Conservation (phyloP, 2,888 invertebrate genomes). For the Auanema sp. region DNA sequence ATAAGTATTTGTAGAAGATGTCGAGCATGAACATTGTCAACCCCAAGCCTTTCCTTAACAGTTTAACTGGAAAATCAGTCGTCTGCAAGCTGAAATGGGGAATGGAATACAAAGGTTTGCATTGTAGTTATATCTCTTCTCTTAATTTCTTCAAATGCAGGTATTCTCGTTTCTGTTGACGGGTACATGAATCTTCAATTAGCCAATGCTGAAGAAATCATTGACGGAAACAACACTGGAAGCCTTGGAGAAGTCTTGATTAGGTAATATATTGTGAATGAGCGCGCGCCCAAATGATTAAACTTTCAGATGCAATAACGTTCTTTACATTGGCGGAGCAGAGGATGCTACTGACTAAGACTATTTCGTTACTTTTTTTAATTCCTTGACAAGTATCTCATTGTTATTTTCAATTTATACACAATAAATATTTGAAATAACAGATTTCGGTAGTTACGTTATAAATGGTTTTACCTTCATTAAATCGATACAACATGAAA, state of each 20-base stretch:
- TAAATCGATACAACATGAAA: no score
- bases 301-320: slow-evolving; percentile 60
- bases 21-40: slow-evolving; percentile 76
- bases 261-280: slow-evolving; percentile 70
- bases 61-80: slow-evolving; percentile 94
- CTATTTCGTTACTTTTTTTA: background rate
- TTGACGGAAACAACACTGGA: slow-evolving; percentile 87
- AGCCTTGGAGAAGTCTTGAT: slow-evolving; percentile 95
- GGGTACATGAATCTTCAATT: slow-evolving; percentile 97
- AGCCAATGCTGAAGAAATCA: slow-evolving; percentile 95
- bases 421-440: no score
- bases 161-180: slow-evolving; percentile 93
- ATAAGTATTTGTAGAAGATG: slow-evolving; percentile 7
- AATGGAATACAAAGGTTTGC: slow-evolving; percentile 84
- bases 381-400: background rate
- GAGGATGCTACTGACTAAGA: slow-evolving; percentile 32
- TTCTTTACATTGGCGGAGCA: slow-evolving; percentile 56
- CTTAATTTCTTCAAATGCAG: slow-evolving; percentile 65
- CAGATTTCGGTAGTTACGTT: no score
- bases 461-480: no score
- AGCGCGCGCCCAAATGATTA: background rate
- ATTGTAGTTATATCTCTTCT: slow-evolving; percentile 16
- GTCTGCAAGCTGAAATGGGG: slow-evolving; percentile 99
- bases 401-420: no score
- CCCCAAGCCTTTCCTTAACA: slow-evolving; percentile 97